phyloP scores from a whole-genome alignment of 1,140 invertebrate species.

The Piezodorus guildinii region DNA sequence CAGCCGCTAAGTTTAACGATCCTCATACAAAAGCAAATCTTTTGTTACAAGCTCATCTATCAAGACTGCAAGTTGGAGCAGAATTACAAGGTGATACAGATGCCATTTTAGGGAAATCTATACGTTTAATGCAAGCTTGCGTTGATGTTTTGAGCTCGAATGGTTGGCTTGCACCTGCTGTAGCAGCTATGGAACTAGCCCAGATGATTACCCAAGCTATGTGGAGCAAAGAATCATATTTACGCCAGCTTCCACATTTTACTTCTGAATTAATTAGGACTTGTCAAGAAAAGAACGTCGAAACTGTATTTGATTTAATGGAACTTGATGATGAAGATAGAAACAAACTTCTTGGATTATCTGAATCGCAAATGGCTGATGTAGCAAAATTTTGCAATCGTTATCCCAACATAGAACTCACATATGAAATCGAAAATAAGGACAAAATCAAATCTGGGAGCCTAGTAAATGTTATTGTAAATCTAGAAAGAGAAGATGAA shows the following conservation, averaged over 20 bases:
- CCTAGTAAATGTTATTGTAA: slow-evolving; percentile 77
- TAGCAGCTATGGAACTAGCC: slow-evolving; percentile 97
- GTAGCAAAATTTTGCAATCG: slow-evolving; percentile 97
- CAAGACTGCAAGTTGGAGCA: slow-evolving; percentile 82
- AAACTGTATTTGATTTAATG: slow-evolving; percentile 98
- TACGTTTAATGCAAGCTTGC: slow-evolving; percentile 91
- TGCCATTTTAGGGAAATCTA: slow-evolving; percentile 71
- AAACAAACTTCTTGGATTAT: slow-evolving; percentile 70
- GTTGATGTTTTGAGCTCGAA: slow-evolving; percentile 97
- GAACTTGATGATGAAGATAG: slow-evolving; percentile 93
- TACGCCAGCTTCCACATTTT: slow-evolving; percentile 96
- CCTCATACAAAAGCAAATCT: slow-evolving; percentile 96
- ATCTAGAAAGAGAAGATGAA: slow-evolving; percentile 92
- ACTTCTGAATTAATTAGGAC: slow-evolving; percentile 78
- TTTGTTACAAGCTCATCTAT: slow-evolving; percentile 89
- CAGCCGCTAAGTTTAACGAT: slow-evolving; percentile 74
- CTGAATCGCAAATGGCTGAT: slow-evolving; percentile 83
- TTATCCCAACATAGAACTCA: slow-evolving; percentile 97
- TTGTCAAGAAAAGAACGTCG: slow-evolving; percentile 58
- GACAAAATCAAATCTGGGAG: slow-evolving; percentile 66
- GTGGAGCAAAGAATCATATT: slow-evolving; percentile 97
- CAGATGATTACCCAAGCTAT: slow-evolving; percentile 99
- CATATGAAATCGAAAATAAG: slow-evolving; percentile 80
- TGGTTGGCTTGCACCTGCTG: slow-evolving; percentile 93
- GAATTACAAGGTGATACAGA: slow-evolving; percentile 97